phyloP scores from a whole-genome alignment of 2,888 invertebrate genomes.

The Andrena fulva region DNA sequence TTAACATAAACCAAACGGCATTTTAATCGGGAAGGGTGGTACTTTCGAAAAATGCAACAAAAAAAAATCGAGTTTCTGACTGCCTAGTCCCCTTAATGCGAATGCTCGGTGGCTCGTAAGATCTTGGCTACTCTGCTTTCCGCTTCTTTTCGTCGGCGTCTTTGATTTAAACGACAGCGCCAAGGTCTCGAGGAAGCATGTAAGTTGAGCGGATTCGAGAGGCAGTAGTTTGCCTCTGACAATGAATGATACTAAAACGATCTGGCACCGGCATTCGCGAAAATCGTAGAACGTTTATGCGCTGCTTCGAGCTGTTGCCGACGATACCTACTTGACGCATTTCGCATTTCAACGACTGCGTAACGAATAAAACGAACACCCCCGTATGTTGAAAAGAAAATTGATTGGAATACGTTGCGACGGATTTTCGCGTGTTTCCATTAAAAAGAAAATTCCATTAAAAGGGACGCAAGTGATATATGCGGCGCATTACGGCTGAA shows the following conservation, averaged over 20 bases:
- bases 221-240: too few relatives aligned
- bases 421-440: background rate
- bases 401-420: background rate
- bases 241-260: too few relatives aligned
- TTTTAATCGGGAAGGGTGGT: too few relatives aligned
- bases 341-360: background rate
- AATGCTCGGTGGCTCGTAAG: slow-evolving; percentile 25
- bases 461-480: background rate
- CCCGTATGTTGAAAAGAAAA: background rate
- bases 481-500: background rate
- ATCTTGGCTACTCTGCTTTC: slow-evolving; percentile 30
- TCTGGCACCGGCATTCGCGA: too few relatives aligned
- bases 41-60: too few relatives aligned
- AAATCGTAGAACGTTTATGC: too few relatives aligned
- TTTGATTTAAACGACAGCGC: background rate
- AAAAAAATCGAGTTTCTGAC: too few relatives aligned
- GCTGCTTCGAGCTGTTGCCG: too few relatives aligned
- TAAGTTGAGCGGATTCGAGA: background rate
- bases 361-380: background rate
- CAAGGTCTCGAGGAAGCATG: slow-evolving; percentile 13
- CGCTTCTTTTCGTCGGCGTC: slow-evolving; percentile 14
- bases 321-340: slow-evolving; percentile 3
- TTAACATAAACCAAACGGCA: too few relatives aligned
- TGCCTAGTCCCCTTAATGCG: too few relatives aligned
- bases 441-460: slow-evolving; percentile 8